These are phyloP conservation scores for Astyanax mexicanus DNA, from an alignment of 2,797 vertebrate genomes.

Conservation along the genomic window DNA sequence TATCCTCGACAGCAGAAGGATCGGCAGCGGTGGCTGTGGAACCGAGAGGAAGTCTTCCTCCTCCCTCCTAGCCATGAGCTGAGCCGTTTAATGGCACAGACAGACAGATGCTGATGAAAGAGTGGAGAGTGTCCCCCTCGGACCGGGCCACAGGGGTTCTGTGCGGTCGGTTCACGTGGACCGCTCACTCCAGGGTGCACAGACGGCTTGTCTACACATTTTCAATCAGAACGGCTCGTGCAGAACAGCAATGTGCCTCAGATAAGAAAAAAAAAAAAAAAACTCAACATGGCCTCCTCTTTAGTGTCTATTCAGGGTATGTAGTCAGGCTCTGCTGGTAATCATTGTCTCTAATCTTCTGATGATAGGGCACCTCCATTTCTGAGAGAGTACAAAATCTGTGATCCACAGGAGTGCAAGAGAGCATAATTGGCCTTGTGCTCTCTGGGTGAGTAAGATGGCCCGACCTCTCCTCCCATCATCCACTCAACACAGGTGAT, in stretches of 20 bases:
- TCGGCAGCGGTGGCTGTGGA: conserved; percentile 17
- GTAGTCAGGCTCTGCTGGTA: too few species aligned
- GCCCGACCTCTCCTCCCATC: too few species aligned
- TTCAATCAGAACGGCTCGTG: background rate
- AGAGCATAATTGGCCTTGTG: too few species aligned
- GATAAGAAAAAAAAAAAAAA: background rate
- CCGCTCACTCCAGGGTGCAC: conserved; percentile 17
- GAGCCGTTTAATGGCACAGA: conserved; percentile 48
- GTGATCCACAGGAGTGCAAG: too few species aligned
- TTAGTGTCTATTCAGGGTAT: background rate
- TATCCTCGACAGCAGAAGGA: conserved; percentile 62
- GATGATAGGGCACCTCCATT: too few species aligned
- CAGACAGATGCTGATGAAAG: conserved; percentile 57
- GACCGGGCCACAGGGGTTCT: conserved; percentile 26
- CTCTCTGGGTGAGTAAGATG: too few species aligned
- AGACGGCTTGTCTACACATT: background rate
- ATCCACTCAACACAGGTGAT: too few species aligned
- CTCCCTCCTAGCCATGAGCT: conserved; percentile 35
- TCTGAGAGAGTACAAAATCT: too few species aligned
- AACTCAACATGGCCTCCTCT: background rate
- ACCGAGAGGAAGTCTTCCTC: conserved; percentile 25
- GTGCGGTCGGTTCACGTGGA: conserved; percentile 34
- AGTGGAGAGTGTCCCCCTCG: conserved; percentile 10
- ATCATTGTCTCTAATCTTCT: too few species aligned
- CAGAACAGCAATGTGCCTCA: background rate